Conservation (phyloP, 2,113 vertebrate genomes). For the Hystrix cristata region DNA sequence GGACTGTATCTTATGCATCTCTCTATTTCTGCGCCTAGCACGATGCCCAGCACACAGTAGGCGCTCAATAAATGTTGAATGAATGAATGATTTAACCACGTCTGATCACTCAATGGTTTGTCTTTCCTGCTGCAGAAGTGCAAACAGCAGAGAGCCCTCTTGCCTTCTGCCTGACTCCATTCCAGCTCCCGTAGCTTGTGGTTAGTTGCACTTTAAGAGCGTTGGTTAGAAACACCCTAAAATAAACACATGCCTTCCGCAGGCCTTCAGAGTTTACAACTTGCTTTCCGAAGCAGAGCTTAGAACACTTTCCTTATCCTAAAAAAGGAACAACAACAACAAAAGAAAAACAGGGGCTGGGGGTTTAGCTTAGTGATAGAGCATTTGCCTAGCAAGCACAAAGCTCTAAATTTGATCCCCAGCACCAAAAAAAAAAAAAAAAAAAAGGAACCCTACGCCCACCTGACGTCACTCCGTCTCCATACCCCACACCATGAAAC, state of each 20-base stretch:
- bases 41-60: conserved; percentile 83
- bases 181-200: background rate
- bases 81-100: conserved; percentile 78
- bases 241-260: background rate
- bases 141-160: background rate
- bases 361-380: too few species aligned
- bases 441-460: background rate
- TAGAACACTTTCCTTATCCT: background rate
- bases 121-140: background rate
- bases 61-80: conserved; percentile 83
- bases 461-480: background rate
- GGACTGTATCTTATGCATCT: conserved; percentile 85
- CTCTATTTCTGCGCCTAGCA: conserved; percentile 81
- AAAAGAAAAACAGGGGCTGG: too few species aligned
- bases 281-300: background rate
- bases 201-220: background rate
- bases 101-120: background rate
- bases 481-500: background rate
- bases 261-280: background rate
- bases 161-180: background rate
- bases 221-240: background rate
- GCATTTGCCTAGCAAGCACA: too few species aligned
- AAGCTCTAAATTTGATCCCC: too few species aligned
- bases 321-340: too few species aligned
- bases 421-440: too few species aligned